Evolutionary conservation across 2,113 vertebrate genomes (phyloP), one percentile per base, ranked within the genome.

Genomic region (Brevimyrus niger): DNA sequence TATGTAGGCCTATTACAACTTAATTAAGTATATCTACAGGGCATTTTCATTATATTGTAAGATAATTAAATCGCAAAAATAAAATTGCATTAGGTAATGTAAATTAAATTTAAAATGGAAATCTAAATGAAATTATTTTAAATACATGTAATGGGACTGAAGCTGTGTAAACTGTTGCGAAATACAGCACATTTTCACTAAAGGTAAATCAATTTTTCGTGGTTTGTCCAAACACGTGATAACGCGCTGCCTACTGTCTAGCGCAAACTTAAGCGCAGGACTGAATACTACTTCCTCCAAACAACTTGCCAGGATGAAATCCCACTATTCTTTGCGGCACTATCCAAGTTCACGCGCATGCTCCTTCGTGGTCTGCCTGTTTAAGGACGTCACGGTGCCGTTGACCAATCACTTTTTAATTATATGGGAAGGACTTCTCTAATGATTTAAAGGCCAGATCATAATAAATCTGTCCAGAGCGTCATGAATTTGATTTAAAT

Each of bases 401-500:
- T 89, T 89, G 65, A 88, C 95, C 95, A 96, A 96, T 96, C 93
- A 85, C 93, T 91, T 87, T 86, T 55, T 88, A 88, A 76, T 88
- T 76, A 88, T 90, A 27, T 80, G 84, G 83, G 58, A 1, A 87
- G 89, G 92, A 88, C n/a, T 58, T 4, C 90, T 89, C 86, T 89
- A 50, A 48, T 95, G 94, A 95, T 96, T 96, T 95, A 95, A 92
- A 94, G 92, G 93, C 86, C 89, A 89, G 89, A 82, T 87, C 61
- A 76, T 87, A 92, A 94, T 96, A 95, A 95, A 96, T 95, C 94
- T 95, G 95, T 95, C 90, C 94, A 93, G 91, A 95, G 94, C 91
- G 94, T 94, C 93, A 92, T 92, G 93, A 94, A 93, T 92, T 94
- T 95, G 93, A 95, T 96, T 94, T 94, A 95, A 95, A 94, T 93